These are phyloP conservation scores for Prochilodus magdalenae DNA, from an alignment of 2,113 vertebrate species.

Conservation along the genomic window DNA sequence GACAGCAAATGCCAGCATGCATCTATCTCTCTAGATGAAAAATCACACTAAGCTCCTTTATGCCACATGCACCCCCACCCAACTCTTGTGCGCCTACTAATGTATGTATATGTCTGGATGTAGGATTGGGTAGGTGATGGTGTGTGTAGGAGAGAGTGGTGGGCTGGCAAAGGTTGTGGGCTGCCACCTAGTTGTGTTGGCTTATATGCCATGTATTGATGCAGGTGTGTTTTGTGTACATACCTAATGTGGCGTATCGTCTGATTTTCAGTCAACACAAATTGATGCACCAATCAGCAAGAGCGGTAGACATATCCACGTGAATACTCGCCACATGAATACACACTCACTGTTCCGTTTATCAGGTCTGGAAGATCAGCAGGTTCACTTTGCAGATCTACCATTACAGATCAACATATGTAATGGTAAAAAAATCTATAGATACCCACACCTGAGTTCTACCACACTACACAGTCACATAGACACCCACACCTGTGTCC, in stretches of 20 bases:
- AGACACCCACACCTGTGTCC: too few species aligned
- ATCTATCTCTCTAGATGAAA: conserved; percentile 4
- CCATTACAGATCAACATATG: too few species aligned
- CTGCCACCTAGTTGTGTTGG: background rate
- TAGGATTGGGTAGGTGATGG: background rate
- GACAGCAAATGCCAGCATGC: conserved; percentile 13
- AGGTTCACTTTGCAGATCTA: too few species aligned
- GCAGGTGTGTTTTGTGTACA: background rate
- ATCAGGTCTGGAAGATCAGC: too few species aligned
- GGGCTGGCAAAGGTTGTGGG: background rate
- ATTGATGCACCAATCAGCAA: too few species aligned
- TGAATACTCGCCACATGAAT: too few species aligned
- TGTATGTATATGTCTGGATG: background rate
- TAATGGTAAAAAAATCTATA: too few species aligned
- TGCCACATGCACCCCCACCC: background rate
- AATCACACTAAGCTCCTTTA: conserved; percentile 24
- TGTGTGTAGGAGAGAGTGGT: background rate
- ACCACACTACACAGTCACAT: too few species aligned
- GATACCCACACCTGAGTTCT: too few species aligned
- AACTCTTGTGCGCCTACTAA: background rate
- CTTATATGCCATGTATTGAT: background rate
- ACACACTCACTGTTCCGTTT: too few species aligned
- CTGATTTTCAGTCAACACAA: too few species aligned
- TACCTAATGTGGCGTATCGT: background rate
- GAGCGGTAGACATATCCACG: too few species aligned